Percentiles rank a stretch among this genome's conserved stretches.
phyloP scores from a whole-genome alignment of 2,888 invertebrate species.

The Cephus pygmeus region DNA sequence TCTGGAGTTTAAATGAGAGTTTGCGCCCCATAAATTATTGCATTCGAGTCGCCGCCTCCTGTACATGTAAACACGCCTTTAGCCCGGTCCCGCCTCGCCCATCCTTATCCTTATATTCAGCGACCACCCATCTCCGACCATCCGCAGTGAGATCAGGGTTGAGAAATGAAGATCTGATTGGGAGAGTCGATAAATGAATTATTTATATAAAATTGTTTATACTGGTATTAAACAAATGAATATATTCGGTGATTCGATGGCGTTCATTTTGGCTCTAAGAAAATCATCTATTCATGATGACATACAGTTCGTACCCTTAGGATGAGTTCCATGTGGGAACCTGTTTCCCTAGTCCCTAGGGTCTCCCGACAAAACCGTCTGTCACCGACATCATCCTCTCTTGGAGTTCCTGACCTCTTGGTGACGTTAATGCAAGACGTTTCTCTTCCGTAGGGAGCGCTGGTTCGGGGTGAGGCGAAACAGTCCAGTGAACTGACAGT shows the following conservation, averaged over 20 bases:
- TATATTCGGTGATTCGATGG: no score
- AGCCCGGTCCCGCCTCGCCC: not conserved
- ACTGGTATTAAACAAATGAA: not conserved
- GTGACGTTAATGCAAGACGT: slow-evolving; percentile 37
- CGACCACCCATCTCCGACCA: not conserved
- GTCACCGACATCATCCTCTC: slow-evolving; percentile 48
- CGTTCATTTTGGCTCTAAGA: not conserved
- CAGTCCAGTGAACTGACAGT: not conserved
- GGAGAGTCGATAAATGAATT: not conserved
- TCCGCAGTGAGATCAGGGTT: not conserved
- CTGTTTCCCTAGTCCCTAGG: slow-evolving; percentile 30
- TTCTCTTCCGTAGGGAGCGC: slow-evolving; percentile 1
- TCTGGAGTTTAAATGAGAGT: slow-evolving; percentile 57
- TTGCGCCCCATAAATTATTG: slow-evolving; percentile 55
- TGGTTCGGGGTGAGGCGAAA: not conserved
- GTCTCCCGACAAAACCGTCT: slow-evolving; percentile 42
- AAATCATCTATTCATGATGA: not conserved
- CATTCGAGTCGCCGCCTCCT: slow-evolving; percentile 18
- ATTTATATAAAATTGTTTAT: not conserved
- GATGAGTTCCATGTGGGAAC: not conserved
- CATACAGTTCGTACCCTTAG: not conserved
- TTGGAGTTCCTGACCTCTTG: slow-evolving; percentile 48
- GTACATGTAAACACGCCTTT: not conserved
- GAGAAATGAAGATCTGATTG: not conserved
- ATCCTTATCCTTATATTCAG: not conserved